Percentiles rank a stretch among this genome's conserved stretches.
These are phyloP conservation scores for Anarrhichthys ocellatus DNA, from an alignment of 2,113 vertebrate species.

Conservation along the genomic window DNA sequence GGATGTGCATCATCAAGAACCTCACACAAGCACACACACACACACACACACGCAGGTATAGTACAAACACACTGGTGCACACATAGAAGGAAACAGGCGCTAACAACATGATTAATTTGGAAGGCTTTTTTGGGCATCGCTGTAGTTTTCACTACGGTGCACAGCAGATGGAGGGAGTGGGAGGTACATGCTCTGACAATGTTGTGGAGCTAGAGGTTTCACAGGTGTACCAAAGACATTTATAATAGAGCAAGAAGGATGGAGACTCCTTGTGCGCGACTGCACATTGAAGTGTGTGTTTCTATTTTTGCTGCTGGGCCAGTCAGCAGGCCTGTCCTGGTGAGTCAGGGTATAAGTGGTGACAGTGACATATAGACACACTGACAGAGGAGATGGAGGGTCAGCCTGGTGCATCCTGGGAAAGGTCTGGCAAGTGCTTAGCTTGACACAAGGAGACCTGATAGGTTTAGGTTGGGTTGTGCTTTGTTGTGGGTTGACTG, in stretches of 20 bases:
- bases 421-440: constrained; percentile 43
- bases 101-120: constrained; percentile 44
- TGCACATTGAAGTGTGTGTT: constrained; percentile 18
- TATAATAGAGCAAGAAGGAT: constrained; percentile 28
- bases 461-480: constrained; percentile 13
- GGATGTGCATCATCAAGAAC: constrained; percentile 45
- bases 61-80: not conserved
- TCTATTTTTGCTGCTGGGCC: constrained; percentile 59
- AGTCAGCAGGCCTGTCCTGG: constrained; percentile 70
- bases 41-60: not conserved
- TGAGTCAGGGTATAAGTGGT: constrained; percentile 59
- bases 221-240: constrained; percentile 60
- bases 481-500: not conserved
- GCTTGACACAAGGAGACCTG: constrained; percentile 39
- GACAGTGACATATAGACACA: constrained; percentile 71
- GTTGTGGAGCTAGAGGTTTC: constrained; percentile 44
- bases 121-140: constrained; percentile 29
- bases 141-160: constrained; percentile 26
- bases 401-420: constrained; percentile 47
- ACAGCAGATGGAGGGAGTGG: constrained; percentile 61
- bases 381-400: constrained; percentile 56
- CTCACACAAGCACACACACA: not conserved
- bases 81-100: constrained; percentile 23
- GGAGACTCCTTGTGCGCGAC: constrained; percentile 10
- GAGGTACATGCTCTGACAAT: constrained; percentile 41